Evolutionary conservation across 2,113 vertebrate species (phyloP), one percentile per base, ranked within the genome.

Genomic region (Catharus bicknelli): DNA sequence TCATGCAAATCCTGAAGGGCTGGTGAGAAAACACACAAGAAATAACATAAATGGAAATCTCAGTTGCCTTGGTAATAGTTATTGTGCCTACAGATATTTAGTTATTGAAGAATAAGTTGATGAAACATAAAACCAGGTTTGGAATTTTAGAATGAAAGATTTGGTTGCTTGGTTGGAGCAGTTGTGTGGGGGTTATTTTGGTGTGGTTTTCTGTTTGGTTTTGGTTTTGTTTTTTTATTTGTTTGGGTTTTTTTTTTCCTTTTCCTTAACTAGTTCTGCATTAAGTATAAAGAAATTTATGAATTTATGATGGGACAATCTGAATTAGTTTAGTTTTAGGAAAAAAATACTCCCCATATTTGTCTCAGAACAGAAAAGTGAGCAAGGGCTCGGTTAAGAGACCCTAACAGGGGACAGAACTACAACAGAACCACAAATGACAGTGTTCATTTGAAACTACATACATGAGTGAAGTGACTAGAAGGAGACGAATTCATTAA

Each of bases 1-100:
- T 38, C 23, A 47, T 42, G 10, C 0, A 73, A 30, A 4, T 64
- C 2, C 17, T 38, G 0, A 6, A 47, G 19, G 4, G 4, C 15
- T 13, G 16, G 40, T 42, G 45, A 68, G 68, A 72, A 25, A 73
- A 38, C 1, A 32, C 76, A 9, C 1, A 70, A 57, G 18, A 43
- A 83, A 43, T 16, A 54, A 4, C 0, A 5, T 26, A 67, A 63
- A 19, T 40, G 5, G 4, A 4, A 68, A 18, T 47, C 7, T 87
- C 22, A 16, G 27, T 25, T 12, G 7, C 25, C 9, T 42, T 42
- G 16, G 9, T 50, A 51, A 59, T 3, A 7, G 8, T 34, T 69
- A 30, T 30, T 51, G 11, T 4, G 2, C 3, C 8, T 13, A 12
- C 8, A 64, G 19, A 29, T 34, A 29, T 42, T 54, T 73, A 77